Percentiles rank a stretch among this genome's conserved stretches.
phyloP scores from a whole-genome alignment of 2,113 vertebrate species.

The Dicentrarchus labrax region DNA sequence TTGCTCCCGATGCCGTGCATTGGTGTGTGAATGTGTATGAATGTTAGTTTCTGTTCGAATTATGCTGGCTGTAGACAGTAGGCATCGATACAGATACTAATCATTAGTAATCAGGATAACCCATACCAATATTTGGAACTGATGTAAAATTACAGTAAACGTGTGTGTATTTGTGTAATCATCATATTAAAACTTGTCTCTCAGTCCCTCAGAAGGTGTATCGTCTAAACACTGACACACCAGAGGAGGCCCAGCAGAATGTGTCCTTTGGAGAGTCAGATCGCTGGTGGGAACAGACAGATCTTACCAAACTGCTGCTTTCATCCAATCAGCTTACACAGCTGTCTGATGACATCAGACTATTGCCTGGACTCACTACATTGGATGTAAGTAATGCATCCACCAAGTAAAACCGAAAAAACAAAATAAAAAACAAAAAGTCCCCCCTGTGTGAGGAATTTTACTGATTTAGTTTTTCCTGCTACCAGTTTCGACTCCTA shows the following conservation, averaged over 20 bases:
- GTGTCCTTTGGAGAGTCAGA: slow-evolving; percentile 88
- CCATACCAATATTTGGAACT: no score
- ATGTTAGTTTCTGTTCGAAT: no score
- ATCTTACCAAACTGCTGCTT: slow-evolving; percentile 93
- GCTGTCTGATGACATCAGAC: slow-evolving; percentile 90
- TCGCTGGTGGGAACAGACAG: slow-evolving; percentile 97
- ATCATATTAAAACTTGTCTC: not conserved
- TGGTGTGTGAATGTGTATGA: no score
- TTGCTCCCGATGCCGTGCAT: no score
- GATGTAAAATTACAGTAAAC: no score
- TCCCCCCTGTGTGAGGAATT: not conserved
- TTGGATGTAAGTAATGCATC: slow-evolving; percentile 87
- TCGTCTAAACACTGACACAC: slow-evolving; percentile 92
- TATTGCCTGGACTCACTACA: slow-evolving; percentile 88
- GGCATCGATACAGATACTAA: no score
- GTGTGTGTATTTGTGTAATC: not conserved
- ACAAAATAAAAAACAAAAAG: no score
- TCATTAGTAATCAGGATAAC: no score
- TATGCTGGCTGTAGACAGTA: no score
- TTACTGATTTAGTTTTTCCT: not conserved
- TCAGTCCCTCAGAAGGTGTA: slow-evolving; percentile 93
- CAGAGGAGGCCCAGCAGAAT: slow-evolving; percentile 89
- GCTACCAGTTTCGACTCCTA: not conserved
- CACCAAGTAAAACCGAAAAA: not conserved
- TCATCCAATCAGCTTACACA: slow-evolving; percentile 92